Conservation (phyloP, 2,797 vertebrate genomes). For the Sebastes paucispinis region DNA sequence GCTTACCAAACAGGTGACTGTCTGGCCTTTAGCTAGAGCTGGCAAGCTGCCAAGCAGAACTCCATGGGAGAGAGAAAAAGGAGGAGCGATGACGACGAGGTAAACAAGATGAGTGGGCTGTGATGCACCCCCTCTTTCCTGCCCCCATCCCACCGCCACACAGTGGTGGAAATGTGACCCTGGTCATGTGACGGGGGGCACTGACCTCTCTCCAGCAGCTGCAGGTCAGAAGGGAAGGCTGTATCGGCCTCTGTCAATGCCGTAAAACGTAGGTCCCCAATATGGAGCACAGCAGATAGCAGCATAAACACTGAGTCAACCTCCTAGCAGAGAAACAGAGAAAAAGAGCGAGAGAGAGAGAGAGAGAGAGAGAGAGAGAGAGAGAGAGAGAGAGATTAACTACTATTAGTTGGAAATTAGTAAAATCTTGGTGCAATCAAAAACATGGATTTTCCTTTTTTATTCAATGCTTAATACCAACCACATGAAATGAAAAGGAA, state of each 20-base stretch:
- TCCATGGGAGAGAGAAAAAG: background rate
- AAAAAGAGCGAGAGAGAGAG: background rate
- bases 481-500: background rate
- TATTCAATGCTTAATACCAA: background rate
- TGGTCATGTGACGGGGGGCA: conserved; percentile 37
- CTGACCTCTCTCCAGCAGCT: conserved; percentile 94
- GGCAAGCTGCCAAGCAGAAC: conserved; percentile 27
- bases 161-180: conserved; percentile 31
- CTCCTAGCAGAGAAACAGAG: conserved; percentile 79
- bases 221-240: conserved; percentile 89
- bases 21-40: conserved; percentile 32
- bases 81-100: conserved; percentile 2
- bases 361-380: background rate
- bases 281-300: conserved; percentile 89
- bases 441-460: background rate
- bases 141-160: background rate
- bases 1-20: conserved; percentile 50
- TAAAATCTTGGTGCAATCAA: background rate
- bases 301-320: conserved; percentile 91
- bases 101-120: conserved; percentile 30
- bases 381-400: background rate
- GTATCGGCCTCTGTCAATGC: conserved; percentile 85
- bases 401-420: background rate
- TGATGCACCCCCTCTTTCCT: background rate
- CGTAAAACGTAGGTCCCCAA: conserved; percentile 90